phyloP scores from a whole-genome alignment of 2,888 invertebrate species.

The Ochropacha duplaris region DNA sequence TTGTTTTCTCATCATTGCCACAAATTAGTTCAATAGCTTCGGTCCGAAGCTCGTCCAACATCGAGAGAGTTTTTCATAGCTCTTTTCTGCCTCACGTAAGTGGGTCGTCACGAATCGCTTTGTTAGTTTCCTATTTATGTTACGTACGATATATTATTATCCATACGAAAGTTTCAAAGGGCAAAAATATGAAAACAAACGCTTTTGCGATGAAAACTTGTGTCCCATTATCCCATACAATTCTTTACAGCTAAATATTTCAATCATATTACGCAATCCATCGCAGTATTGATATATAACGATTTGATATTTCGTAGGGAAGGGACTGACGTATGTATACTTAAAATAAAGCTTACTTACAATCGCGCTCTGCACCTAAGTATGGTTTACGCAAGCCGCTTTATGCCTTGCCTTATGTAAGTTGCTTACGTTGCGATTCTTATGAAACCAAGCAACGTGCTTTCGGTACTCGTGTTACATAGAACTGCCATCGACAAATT shows the following conservation, averaged over 20 bases:
- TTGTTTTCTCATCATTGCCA: conserved; percentile 32
- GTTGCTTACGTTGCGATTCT: conserved; percentile 68
- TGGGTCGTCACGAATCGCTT: conserved; percentile 67
- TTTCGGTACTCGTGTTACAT: conserved; percentile 63
- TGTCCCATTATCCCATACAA: not conserved
- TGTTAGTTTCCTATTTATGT: conserved; percentile 57
- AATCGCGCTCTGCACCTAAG: conserved; percentile 63
- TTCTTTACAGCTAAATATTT: not conserved
- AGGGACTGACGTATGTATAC: conserved; percentile 49
- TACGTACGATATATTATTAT: conserved; percentile 13
- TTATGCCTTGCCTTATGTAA: conserved; percentile 70
- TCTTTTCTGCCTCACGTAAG: conserved; percentile 58
- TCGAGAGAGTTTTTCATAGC: conserved; percentile 54
- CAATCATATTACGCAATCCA: not conserved
- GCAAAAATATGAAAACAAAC: not conserved
- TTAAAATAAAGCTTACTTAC: conserved; percentile 71
- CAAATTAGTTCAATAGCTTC: conserved; percentile 46
- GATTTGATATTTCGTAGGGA: not conserved
- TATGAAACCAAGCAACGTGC: conserved; percentile 67
- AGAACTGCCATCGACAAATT: conserved; percentile 53
- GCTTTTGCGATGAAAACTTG: not conserved
- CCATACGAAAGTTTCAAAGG: not conserved
- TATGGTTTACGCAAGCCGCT: conserved; percentile 69
- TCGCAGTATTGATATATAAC: not conserved
- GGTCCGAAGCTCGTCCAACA: conserved; percentile 57